Evolutionary conservation across 2,797 vertebrate genomes (phyloP).

Genomic region (Coregonus suidteri): DNA sequence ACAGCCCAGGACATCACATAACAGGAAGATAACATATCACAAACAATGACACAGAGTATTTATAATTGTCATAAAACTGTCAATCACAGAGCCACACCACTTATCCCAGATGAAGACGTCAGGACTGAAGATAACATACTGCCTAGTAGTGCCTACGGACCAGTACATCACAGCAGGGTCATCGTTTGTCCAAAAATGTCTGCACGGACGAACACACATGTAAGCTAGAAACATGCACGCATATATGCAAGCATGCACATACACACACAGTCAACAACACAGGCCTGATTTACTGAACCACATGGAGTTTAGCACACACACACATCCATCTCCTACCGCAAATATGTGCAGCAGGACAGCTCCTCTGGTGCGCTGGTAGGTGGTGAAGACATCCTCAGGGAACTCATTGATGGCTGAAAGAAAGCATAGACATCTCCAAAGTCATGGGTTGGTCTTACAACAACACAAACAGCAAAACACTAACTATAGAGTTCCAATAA

Average conservation of each 20-base stretch:
- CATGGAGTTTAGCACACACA: not conserved
- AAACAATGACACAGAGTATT: no score
- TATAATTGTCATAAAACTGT: no score
- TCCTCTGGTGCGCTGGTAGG: constrained; percentile 77
- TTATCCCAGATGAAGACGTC: no score
- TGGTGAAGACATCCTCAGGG: constrained; percentile 84
- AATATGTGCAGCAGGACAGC: constrained; percentile 82
- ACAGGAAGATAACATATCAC: not conserved
- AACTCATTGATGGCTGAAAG: constrained; percentile 86
- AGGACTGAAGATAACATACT: not conserved
- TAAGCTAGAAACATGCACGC: constrained; percentile 10
- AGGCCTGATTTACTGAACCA: no score
- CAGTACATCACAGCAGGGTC: not conserved
- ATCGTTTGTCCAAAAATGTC: not conserved
- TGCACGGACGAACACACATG: constrained; percentile 10
- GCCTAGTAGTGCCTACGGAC: not conserved
- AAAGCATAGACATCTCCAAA: constrained; percentile 20
- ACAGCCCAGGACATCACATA: not conserved
- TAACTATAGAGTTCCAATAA: not conserved
- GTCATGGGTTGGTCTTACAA: not conserved
- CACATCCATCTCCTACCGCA: constrained; percentile 73
- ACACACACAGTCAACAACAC: not conserved
- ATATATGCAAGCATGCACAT: not conserved
- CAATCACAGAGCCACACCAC: no score
- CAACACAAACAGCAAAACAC: not conserved